Evolutionary conservation across 2,113 vertebrate species (phyloP).

Genomic region (Uria lomvia): DNA sequence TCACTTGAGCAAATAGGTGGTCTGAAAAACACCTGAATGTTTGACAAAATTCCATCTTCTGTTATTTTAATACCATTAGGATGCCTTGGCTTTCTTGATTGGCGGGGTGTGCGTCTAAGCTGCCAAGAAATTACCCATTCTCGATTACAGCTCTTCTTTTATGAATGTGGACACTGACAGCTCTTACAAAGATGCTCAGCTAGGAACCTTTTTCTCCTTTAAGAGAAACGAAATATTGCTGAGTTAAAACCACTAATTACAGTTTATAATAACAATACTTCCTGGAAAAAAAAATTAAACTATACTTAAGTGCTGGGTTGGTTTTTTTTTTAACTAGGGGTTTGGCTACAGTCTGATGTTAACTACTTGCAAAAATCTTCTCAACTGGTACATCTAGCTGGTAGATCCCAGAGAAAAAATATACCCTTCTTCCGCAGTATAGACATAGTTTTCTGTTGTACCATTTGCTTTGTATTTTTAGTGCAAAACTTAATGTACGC

Average conservation of each 20-base stretch:
- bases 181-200: slow-evolving; percentile 59
- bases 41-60: slow-evolving; percentile 50
- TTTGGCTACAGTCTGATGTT: slow-evolving; percentile 45
- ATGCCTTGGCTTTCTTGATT: slow-evolving; percentile 45
- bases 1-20: slow-evolving; percentile 42
- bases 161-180: slow-evolving; percentile 32
- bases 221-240: slow-evolving; percentile 32
- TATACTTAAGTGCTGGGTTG: slow-evolving; percentile 56
- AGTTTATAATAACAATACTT: slow-evolving; percentile 67
- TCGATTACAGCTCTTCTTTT: slow-evolving; percentile 37
- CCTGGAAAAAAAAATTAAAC: slow-evolving; percentile 18
- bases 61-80: slow-evolving; percentile 50
- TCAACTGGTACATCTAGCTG: slow-evolving; percentile 8
- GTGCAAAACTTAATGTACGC: background rate
- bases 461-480: background rate
- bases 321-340: background rate
- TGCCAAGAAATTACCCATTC: slow-evolving; percentile 56
- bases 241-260: slow-evolving; percentile 67
- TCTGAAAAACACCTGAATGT: slow-evolving; percentile 55
- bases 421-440: background rate
- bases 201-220: slow-evolving; percentile 33
- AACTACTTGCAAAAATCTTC: slow-evolving; percentile 12
- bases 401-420: background rate
- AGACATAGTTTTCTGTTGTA: background rate
- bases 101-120: slow-evolving; percentile 13